Percentiles rank a stretch among this genome's conserved stretches.
phyloP scores from a whole-genome alignment of 2,797 vertebrate genomes.

The Echiichthys vipera region DNA sequence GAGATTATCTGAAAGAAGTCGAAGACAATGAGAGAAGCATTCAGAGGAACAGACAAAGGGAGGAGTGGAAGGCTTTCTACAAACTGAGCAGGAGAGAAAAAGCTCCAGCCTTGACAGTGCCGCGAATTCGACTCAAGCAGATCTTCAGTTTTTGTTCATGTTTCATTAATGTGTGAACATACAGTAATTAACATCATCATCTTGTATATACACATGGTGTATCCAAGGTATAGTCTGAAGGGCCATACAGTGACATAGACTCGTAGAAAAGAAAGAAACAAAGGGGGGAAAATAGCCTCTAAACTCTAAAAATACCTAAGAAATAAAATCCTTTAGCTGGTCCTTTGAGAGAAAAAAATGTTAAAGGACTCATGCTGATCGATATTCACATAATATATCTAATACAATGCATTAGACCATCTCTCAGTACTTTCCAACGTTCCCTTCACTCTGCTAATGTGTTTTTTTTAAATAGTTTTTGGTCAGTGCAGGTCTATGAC shows the following conservation, averaged over 20 bases:
- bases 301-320: not conserved
- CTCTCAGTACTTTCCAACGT: not conserved
- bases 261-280: not conserved
- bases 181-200: constrained; percentile 32
- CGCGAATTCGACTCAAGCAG: constrained; percentile 35
- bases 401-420: not conserved
- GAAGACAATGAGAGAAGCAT: constrained; percentile 76
- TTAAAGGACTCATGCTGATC: not conserved
- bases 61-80: constrained; percentile 63
- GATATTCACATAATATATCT: not conserved
- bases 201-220: constrained; percentile 24
- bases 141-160: constrained; percentile 43
- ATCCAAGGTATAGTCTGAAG: constrained; percentile 31
- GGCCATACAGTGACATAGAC: not conserved
- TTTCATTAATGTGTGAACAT: constrained; percentile 44
- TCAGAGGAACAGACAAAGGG: constrained; percentile 69
- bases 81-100: constrained; percentile 52
- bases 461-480: not conserved
- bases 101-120: constrained; percentile 30
- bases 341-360: not conserved
- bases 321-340: not conserved
- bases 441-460: not conserved
- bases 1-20: constrained; percentile 81
- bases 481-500: no score
- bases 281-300: not conserved